Conservation (phyloP, 2,797 vertebrate genomes). For the Myotis findleyi region DNA sequence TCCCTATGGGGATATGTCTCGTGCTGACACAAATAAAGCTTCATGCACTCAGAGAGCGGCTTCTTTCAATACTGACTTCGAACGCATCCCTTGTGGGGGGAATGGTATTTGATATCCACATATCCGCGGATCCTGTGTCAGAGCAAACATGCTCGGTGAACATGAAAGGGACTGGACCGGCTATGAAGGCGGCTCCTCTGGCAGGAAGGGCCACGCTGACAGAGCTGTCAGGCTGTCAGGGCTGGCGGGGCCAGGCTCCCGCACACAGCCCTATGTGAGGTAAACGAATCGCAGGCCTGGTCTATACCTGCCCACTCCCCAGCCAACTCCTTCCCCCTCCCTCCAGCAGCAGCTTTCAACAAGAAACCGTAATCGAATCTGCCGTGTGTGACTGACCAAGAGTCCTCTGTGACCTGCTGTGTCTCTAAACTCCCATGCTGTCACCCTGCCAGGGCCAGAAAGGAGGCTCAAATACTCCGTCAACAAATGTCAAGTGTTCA, state of each 20-base stretch:
- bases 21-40: constrained; percentile 33
- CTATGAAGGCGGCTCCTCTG: constrained; percentile 60
- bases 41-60: background rate
- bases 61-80: constrained; percentile 50
- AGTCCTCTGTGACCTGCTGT: constrained; percentile 80
- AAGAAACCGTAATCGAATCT: constrained; percentile 85
- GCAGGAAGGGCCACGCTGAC: constrained; percentile 74
- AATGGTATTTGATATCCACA: background rate
- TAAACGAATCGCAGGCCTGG: constrained; percentile 84
- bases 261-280: constrained; percentile 55
- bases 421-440: constrained; percentile 87
- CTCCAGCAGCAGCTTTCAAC: constrained; percentile 84
- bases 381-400: constrained; percentile 70
- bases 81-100: background rate
- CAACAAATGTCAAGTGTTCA: constrained; percentile 59
- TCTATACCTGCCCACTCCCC: constrained; percentile 80
- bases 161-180: constrained; percentile 66
- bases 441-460: constrained; percentile 81
- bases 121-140: background rate
- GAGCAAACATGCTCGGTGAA: constrained; percentile 47
- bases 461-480: constrained; percentile 80
- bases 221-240: constrained; percentile 81
- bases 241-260: constrained; percentile 75
- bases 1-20: constrained; percentile 31
- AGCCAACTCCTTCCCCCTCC: constrained; percentile 70